phyloP scores from a whole-genome alignment of 2,888 invertebrate species.

The Drosophila prolongata region DNA sequence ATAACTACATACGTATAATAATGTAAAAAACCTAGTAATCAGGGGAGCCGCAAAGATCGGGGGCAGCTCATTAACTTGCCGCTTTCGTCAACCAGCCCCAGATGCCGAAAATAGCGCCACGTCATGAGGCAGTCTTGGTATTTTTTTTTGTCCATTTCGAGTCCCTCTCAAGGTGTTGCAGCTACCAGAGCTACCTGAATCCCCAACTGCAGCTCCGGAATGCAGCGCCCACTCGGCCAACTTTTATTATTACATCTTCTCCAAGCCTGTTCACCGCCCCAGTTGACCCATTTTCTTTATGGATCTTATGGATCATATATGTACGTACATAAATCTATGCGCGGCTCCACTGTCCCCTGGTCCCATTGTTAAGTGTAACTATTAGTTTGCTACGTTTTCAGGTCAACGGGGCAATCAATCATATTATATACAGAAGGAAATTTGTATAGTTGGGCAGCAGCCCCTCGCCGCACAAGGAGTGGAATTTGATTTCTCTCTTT shows the following conservation, averaged over 20 bases:
- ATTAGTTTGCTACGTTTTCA: constrained; percentile 77
- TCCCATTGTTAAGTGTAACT: constrained; percentile 79
- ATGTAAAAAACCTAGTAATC: constrained; percentile 64
- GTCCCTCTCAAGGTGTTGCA: constrained; percentile 44
- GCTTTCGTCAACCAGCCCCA: constrained; percentile 75
- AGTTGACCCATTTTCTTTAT: constrained; percentile 70
- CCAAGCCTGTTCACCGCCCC: constrained; percentile 54
- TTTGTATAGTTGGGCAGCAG: constrained; percentile 61
- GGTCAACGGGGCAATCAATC: constrained; percentile 82
- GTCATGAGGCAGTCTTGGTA: constrained; percentile 59
- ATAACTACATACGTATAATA: constrained; percentile 41
- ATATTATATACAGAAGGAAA: constrained; percentile 75
- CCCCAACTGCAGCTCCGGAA: constrained; percentile 50
- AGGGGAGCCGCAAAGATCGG: constrained; percentile 69
- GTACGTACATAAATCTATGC: constrained; percentile 8
- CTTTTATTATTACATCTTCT: constrained; percentile 39
- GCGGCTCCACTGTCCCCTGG: constrained; percentile 52
- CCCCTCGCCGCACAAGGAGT: constrained; percentile 47
- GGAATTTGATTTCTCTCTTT: constrained; percentile 35
- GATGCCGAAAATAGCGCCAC: constrained; percentile 67
- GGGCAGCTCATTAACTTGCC: constrained; percentile 79
- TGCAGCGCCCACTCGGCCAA: constrained; percentile 69
- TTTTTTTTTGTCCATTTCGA: constrained; percentile 7
- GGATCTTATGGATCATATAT: constrained; percentile 10
- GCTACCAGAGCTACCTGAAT: constrained; percentile 55